Evolutionary conservation across 2,113 vertebrate species (phyloP), one percentile per base, ranked within the genome.

Genomic region (Periophthalmodon schlosseri): DNA sequence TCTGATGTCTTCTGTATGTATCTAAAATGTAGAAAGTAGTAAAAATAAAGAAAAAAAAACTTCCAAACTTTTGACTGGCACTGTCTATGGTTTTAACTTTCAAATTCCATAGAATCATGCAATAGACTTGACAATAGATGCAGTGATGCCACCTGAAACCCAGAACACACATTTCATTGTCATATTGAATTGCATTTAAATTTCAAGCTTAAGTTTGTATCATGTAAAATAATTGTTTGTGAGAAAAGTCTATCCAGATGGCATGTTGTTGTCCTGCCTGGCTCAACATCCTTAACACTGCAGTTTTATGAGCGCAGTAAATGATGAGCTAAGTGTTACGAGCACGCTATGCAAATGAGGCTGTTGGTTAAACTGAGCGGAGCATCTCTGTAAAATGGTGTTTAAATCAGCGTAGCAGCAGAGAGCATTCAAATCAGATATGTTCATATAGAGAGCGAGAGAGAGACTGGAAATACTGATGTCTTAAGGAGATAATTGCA

Each of bases 261-360:
- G 28, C 18, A 2, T 34, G 60, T 34, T 63, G 60, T 34, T 34
- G 28, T 33, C 21, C 15, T 34, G 60, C 14, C 15, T 9, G 24
- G 28, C 24, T 16, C 14, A 33, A 34, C 16, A 63, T 20, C 57
- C 24, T 60, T 28, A 60, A 28, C 34, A 44, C 63, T 12, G 20
- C n/a, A 11, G 34, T n/a, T 65, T 36, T 39, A 65, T 65, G 39
- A 44, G 34, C 34, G 16, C 7, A 65, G 33, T 39, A 39, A 28
- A 63, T 65, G 63, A 65, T 39, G 18, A 14, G 34, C 63, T 44
- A 20, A 39, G 20, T 65, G 18, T 44, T 12, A 80, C 79, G 47
- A 63, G 8, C 39, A 44, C 49, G 67, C 18, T 69, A 70, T 74
- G 75, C 72, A 78, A 87, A 86, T 82, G 68, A 77, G 78, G 50